phyloP scores from a whole-genome alignment of 2,113 vertebrate species.

The Centrocercus urophasianus region DNA sequence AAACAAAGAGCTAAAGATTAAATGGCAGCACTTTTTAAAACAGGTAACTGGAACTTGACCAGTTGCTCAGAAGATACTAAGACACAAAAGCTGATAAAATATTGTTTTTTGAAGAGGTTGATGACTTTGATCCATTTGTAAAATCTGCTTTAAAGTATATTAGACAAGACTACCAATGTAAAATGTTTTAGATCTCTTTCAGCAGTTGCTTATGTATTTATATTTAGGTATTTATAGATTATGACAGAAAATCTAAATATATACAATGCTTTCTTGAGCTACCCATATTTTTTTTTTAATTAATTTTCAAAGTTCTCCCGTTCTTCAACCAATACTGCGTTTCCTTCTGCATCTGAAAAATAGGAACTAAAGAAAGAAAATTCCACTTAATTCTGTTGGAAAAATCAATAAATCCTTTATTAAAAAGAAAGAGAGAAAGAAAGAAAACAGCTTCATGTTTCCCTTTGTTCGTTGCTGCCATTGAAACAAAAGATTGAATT shows the following conservation, averaged over 20 bases:
- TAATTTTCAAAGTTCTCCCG: background rate
- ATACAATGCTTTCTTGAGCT: background rate
- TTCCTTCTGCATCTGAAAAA: background rate
- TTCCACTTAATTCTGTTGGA: background rate
- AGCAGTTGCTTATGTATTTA: background rate
- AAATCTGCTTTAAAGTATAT: background rate
- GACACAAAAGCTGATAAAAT: background rate
- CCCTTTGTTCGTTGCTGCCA: background rate
- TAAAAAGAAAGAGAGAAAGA: too few relatives aligned
- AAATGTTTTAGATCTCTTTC: background rate
- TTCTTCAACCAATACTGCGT: background rate
- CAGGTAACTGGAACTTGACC: background rate
- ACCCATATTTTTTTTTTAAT: background rate
- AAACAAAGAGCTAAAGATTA: background rate
- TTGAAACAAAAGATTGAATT: background rate
- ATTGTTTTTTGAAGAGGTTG: background rate
- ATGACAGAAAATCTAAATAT: background rate
- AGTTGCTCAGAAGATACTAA: background rate
- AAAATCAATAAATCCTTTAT: background rate
- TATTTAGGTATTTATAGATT: background rate
- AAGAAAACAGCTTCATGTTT: background rate
- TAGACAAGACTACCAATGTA: background rate
- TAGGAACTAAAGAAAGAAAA: background rate
- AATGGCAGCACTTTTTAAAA: background rate
- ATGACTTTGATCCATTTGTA: background rate